Evolutionary conservation across 1,140 invertebrate species (phyloP).

Genomic region (Drosophila arawakana): DNA sequence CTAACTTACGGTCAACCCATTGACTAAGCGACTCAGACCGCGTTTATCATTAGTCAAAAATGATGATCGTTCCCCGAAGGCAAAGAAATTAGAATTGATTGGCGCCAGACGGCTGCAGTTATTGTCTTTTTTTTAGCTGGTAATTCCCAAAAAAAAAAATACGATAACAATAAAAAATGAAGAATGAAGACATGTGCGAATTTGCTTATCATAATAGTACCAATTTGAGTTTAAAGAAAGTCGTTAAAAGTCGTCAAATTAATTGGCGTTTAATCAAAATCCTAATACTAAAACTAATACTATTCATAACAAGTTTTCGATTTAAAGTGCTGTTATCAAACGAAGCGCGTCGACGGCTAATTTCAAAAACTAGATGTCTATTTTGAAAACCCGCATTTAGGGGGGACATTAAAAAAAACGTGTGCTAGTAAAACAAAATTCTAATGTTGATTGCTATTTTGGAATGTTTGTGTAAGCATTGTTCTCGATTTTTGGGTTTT

Average conservation of each 20-base stretch:
- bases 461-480: slow-evolving; percentile 59
- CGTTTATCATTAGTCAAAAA: slow-evolving; percentile 75
- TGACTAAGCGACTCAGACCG: slow-evolving; percentile 22
- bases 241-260: slow-evolving; percentile 61
- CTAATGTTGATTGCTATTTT: slow-evolving; percentile 52
- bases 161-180: no score
- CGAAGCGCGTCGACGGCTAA: slow-evolving; percentile 47
- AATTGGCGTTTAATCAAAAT: slow-evolving; percentile 37
- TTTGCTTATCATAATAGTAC: slow-evolving; percentile 27
- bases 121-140: slow-evolving; percentile 38
- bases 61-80: slow-evolving; percentile 48
- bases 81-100: slow-evolving; percentile 63
- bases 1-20: slow-evolving; percentile 21
- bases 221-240: slow-evolving; percentile 56
- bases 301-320: slow-evolving; percentile 61
- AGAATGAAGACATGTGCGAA: slow-evolving; percentile 45
- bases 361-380: slow-evolving; percentile 58
- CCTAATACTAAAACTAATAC: slow-evolving; percentile 13
- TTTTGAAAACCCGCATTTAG: slow-evolving; percentile 60
- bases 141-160: slow-evolving; percentile 50
- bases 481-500: slow-evolving; percentile 33
- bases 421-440: slow-evolving; percentile 36
- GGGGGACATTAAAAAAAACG: slow-evolving; percentile 23
- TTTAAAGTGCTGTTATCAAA: slow-evolving; percentile 43
- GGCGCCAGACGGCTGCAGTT: slow-evolving; percentile 61